Conservation (phyloP, 2,797 vertebrate genomes). For the Pagetopsis macropterus region DNA sequence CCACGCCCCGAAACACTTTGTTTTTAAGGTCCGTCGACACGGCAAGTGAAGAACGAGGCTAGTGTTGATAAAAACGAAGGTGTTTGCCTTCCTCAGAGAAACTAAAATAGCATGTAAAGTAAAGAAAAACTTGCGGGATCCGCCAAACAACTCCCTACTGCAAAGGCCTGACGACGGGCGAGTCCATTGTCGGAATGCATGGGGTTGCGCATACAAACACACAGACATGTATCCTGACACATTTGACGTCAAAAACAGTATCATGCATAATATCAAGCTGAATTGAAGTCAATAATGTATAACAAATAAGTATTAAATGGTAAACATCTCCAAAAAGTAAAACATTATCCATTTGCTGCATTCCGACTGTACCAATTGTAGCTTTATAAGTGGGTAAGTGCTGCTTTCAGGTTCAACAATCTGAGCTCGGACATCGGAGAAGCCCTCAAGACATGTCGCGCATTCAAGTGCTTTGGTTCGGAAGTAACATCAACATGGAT, state of each 20-base stretch:
- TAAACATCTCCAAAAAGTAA: not conserved
- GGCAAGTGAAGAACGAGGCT: not conserved
- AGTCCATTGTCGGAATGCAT: slow-evolving; percentile 75
- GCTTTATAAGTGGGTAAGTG: slow-evolving; percentile 15
- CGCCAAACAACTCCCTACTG: slow-evolving; percentile 83
- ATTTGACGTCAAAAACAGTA: not conserved
- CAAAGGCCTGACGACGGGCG: slow-evolving; percentile 80
- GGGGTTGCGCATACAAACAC: slow-evolving; percentile 35
- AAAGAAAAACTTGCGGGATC: slow-evolving; percentile 76
- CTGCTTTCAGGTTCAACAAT: slow-evolving; percentile 53
- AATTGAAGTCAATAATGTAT: accelerated
- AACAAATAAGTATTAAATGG: accelerated
- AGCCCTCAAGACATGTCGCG: slow-evolving; percentile 12
- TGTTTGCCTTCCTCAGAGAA: slow-evolving; percentile 3
- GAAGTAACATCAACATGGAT: slow-evolving; percentile 37
- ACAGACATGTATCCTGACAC: not conserved
- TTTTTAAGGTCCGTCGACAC: slow-evolving; percentile 37
- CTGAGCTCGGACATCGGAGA: slow-evolving; percentile 48
- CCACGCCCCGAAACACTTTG: slow-evolving; percentile 60
- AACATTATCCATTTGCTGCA: slow-evolving; percentile 16
- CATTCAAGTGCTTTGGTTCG: slow-evolving; percentile 43
- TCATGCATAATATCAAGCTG: accelerated
- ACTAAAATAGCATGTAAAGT: slow-evolving; percentile 71
- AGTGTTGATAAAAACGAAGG: not conserved
- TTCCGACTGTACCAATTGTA: slow-evolving; percentile 75